These are phyloP conservation scores for Zoanthus sansibaricus DNA, from an alignment of 92 coral and sea anemone species.

Conservation along the genomic window DNA sequence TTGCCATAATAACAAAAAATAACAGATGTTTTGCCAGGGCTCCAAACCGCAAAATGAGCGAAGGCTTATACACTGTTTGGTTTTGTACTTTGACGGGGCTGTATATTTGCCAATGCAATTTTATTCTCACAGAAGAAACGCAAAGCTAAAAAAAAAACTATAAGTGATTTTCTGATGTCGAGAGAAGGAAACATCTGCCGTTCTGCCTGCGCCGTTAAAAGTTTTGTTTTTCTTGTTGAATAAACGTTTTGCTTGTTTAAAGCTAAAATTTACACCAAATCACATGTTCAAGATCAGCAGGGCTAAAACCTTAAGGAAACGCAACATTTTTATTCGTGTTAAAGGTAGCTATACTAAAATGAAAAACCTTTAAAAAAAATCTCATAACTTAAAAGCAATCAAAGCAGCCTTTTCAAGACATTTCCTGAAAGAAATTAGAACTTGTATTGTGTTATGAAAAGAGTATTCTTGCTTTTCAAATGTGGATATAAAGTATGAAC, in stretches of 20 bases:
- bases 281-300: background rate
- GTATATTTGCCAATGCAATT: conserved; percentile 6
- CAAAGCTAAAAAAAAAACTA: too few relatives aligned
- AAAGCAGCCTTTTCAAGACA: background rate
- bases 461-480: background rate
- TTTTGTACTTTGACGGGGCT: background rate
- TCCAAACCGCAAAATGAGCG: conserved; percentile 2
- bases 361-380: background rate
- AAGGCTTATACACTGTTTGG: background rate
- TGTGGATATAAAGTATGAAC: background rate
- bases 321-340: background rate
- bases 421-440: conserved; percentile 2
- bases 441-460: background rate
- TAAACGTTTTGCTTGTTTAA: background rate
- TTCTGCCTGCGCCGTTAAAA: background rate
- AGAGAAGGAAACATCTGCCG: conserved; percentile 23
- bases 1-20: conserved; percentile 14
- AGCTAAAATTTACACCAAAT: background rate
- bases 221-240: background rate
- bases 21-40: conserved; percentile 40
- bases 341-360: background rate
- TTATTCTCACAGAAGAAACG: background rate
- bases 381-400: background rate
- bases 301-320: background rate
- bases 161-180: background rate